These are phyloP conservation scores for Melanotaenia trifasciata DNA, from an alignment of 2,797 vertebrate genomes.

Conservation along the genomic window DNA sequence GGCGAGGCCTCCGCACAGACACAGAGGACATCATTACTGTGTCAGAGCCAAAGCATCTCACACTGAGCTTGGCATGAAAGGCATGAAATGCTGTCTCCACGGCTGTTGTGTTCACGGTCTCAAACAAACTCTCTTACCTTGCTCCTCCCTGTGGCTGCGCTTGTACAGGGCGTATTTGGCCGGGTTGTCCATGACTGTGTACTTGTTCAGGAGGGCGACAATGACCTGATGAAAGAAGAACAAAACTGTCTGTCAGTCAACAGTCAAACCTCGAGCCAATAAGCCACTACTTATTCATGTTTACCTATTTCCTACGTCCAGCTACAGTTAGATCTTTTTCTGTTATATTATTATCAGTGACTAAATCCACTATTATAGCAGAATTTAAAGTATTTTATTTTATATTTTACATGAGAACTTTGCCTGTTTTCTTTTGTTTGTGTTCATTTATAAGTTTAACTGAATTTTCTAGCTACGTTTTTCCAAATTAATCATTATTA, in stretches of 20 bases:
- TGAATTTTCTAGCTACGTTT: too few species aligned
- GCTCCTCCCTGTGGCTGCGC: slow-evolving; percentile 91
- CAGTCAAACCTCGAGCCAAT: too few species aligned
- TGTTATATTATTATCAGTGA: background rate
- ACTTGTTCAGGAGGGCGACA: slow-evolving; percentile 93
- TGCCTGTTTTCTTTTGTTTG: too few species aligned
- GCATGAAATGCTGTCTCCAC: slow-evolving; percentile 37
- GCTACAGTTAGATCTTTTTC: background rate
- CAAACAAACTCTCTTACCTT: slow-evolving; percentile 83
- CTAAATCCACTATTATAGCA: too few species aligned
- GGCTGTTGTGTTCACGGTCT: background rate
- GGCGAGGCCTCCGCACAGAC: slow-evolving; percentile 34
- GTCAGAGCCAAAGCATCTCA: slow-evolving; percentile 34
- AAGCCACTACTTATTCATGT: too few species aligned
- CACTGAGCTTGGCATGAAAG: slow-evolving; percentile 18
- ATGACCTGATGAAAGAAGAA: slow-evolving; percentile 84
- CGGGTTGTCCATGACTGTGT: slow-evolving; percentile 93
- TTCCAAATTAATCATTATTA: too few species aligned
- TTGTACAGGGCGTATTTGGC: slow-evolving; percentile 97
- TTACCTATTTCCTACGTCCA: too few species aligned
- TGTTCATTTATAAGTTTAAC: too few species aligned
- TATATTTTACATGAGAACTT: too few species aligned
- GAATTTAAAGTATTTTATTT: too few species aligned
- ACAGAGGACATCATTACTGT: slow-evolving; percentile 3
- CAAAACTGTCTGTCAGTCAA: background rate